Evolutionary conservation across 2,888 invertebrate genomes (phyloP).

Genomic region (Spilarctia lutea): DNA sequence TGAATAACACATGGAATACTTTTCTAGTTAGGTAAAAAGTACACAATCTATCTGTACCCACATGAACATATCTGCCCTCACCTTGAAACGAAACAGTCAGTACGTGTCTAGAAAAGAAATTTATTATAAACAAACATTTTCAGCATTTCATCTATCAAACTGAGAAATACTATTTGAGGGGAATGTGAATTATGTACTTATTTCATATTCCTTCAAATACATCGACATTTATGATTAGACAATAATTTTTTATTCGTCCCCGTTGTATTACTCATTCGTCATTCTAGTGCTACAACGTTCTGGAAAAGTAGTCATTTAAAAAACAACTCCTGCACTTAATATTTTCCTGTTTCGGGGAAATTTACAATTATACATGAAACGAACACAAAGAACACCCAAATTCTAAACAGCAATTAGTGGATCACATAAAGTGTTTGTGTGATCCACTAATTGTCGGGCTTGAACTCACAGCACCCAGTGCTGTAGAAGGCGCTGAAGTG

Average conservation of each 20-base stretch:
- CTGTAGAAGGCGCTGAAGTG: too few relatives aligned
- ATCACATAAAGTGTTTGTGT: too few relatives aligned
- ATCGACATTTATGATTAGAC: not conserved
- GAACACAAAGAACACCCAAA: too few relatives aligned
- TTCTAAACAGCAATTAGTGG: too few relatives aligned
- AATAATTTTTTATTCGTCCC: not conserved
- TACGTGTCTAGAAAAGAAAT: slow-evolving; percentile 69
- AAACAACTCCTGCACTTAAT: too few relatives aligned
- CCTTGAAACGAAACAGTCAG: slow-evolving; percentile 65
- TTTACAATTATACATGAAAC: too few relatives aligned
- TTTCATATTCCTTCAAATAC: slow-evolving; percentile 14
- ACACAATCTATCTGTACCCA: slow-evolving; percentile 13
- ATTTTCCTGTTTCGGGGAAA: too few relatives aligned
- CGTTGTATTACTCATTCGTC: not conserved
- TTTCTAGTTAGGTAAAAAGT: slow-evolving; percentile 15
- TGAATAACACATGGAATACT: slow-evolving; percentile 8
- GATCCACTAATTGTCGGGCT: too few relatives aligned
- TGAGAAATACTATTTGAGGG: slow-evolving; percentile 21
- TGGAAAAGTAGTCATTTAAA: too few relatives aligned
- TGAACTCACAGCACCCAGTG: too few relatives aligned
- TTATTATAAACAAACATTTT: slow-evolving; percentile 61
- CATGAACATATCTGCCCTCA: slow-evolving; percentile 42
- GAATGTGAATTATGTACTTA: slow-evolving; percentile 47
- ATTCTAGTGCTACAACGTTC: not conserved
- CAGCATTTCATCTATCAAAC: slow-evolving; percentile 50